Evolutionary conservation across 2,797 vertebrate species (phyloP), one percentile per base, ranked within the genome.

Genomic region (Lithobates sylvaticus): DNA sequence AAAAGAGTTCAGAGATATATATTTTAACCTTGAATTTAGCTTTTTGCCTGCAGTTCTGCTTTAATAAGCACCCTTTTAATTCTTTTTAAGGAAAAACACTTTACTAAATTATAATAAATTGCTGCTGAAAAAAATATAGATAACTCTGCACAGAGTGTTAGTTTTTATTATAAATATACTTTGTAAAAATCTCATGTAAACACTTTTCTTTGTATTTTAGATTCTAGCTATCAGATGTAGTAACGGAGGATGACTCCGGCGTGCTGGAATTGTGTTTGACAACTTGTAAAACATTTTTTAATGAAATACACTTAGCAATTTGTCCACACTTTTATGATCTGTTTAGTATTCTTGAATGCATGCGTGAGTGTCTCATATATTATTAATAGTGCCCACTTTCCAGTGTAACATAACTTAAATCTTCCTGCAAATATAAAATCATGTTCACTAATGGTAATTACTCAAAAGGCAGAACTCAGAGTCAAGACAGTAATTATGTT

Each of bases 211-310:
- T 27, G 32, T 72, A 36, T 64, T n/a, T 72, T 61, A 32, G 68
- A 58, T 10, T 34, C 71, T 65, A 50, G 54, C 76, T 61, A 65
- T 85, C 69, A 26, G 39, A 82, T 44, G 74, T 77, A 58, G 69
- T 21, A 73, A 86, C 29, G 26, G 15, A 16, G 16, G 71, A 76
- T 76, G n/a, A 36, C 34, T 72, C 13, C 74, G 23, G 27, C 69
- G 16, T 26, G 67, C 27, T 47, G 58, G 58, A 87, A 83, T 87
- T 87, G 58, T 78, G 32, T 58, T 64, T 77, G 81, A 87, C 68
- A 78, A 83, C 81, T 87, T 87, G 75, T 83, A 87, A 83, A 87
- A 73, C 54, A 86, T 71, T 77, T 54, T 26, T 72, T 75, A 87
- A 78, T 87, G 68, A 83, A 79, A 87, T 71, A 50, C 85, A 74